Evolutionary conservation across 2,797 vertebrate genomes (phyloP).

Genomic region (Onychomys arenicola): DNA sequence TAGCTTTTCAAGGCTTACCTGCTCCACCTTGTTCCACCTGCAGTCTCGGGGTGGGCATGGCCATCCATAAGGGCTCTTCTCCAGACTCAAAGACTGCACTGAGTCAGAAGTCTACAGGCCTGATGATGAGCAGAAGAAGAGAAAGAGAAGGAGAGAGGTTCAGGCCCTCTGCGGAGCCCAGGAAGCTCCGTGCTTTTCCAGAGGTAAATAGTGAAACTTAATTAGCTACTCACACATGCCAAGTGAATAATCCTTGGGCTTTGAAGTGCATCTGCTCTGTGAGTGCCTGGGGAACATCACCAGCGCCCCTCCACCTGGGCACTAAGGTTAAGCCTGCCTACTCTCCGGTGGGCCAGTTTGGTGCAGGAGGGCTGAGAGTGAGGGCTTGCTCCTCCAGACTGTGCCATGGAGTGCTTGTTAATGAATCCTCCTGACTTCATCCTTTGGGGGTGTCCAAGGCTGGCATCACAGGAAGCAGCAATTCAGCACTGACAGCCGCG

Average conservation of each 20-base stretch:
- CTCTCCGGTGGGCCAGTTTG: fast-evolving
- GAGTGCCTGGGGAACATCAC: conserved; percentile 40
- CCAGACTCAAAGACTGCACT: background rate
- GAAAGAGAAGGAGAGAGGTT: background rate
- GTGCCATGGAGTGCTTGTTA: background rate
- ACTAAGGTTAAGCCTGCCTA: background rate
- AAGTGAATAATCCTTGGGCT: conserved; percentile 79
- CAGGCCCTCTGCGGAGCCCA: background rate
- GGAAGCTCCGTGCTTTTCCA: conserved; percentile 73
- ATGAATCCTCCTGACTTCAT: background rate
- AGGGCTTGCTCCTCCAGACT: background rate
- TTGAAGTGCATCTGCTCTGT: conserved; percentile 81
- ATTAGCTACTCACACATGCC: conserved; percentile 75
- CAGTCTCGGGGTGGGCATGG: background rate
- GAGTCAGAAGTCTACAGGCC: background rate
- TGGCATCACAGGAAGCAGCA: background rate
- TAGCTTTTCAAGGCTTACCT: background rate
- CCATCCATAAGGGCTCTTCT: background rate
- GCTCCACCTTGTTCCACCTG: background rate
- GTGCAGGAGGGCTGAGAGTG: fast-evolving
- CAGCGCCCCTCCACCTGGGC: conserved; percentile 33
- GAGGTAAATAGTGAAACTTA: conserved; percentile 84
- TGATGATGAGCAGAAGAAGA: background rate
- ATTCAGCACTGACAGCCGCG: background rate
- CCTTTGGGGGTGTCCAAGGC: background rate